Evolutionary conservation across 92 coral and sea anemone genomes (phyloP), one percentile per base, ranked within the genome.

Genomic region (Epizoanthus stellaris): DNA sequence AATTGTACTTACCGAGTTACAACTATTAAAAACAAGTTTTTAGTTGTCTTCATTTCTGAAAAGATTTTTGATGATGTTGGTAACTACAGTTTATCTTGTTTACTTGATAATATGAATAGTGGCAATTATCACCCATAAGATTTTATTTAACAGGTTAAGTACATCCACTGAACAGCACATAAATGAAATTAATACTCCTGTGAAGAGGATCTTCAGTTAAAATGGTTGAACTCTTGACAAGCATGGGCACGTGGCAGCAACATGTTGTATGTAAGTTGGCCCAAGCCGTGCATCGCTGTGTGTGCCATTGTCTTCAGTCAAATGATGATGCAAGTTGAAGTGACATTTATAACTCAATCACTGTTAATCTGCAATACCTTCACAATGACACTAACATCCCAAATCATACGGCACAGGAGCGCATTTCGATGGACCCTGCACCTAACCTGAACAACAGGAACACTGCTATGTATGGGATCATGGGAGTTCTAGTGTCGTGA

Each of bases 381-480:
- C 19, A 42, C 13, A 42, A 4, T 43, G 83, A 79, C 83, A 79
- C 71, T 43, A 62, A 62, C 71, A 62, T 79, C 82, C 82, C 82
- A 77, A 60, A 63, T 63, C 83, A 79, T 62, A 61, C 15, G 60
- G 83, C 83, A 79, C 83, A 79, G 83, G 83, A 79, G 70, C 60
- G 25, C 60, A 79, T 9, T 61, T 20, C 53, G 83, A 62, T 70
- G 74, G 68, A 87, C 86, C 77, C 80, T 36, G 70, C 90, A 91
- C 88, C 92, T 61, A 89, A 91, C 92, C 90, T 89, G 71, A 85
- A 91, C 77, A 88, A 62, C 16, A 79, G 67, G 83, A 77, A 88
- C 76, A 77, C 88, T 93, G 94, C 86, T 63, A 74, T 89, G 97
- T 91, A 93, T 93, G 97, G 89, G 87, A 85, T 64, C 72, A 85